phyloP scores from a whole-genome alignment of 2,113 vertebrate species.

The Pantherophis guttatus region DNA sequence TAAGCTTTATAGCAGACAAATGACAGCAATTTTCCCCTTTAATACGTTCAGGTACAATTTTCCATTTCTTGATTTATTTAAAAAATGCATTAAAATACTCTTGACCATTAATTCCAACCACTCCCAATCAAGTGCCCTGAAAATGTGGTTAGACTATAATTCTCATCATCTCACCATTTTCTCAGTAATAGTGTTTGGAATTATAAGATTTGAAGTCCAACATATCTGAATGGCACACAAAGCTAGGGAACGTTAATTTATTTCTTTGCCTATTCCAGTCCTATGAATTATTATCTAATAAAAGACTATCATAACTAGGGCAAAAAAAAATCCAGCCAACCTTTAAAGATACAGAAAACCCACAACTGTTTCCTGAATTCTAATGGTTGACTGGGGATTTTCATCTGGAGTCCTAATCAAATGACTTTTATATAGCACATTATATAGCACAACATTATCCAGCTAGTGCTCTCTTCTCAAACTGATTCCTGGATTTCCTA shows the following conservation, averaged over 20 bases:
- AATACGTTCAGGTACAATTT: neutral
- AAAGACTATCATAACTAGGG: neutral
- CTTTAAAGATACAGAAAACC: neutral
- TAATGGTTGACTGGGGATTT: neutral
- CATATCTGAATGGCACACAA: neutral
- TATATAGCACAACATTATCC: neutral
- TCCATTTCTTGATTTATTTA: neutral
- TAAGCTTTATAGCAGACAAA: neutral
- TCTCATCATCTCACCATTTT: neutral
- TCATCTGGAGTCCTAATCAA: neutral
- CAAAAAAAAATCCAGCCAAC: neutral
- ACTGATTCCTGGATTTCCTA: neutral
- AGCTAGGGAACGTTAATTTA: neutral
- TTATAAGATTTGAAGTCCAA: neutral
- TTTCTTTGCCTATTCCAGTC: neutral
- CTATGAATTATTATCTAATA: neutral
- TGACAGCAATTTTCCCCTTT: neutral
- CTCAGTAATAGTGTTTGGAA: neutral
- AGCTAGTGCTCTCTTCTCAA: neutral
- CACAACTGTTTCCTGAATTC: neutral
- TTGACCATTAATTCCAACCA: neutral
- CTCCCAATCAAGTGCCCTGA: neutral
- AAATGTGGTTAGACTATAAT: neutral
- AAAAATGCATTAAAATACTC: neutral
- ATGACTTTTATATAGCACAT: neutral